Base-by-base conservation (phyloP, 2,888 invertebrate genomes). In the Meta bourneti region DNA sequence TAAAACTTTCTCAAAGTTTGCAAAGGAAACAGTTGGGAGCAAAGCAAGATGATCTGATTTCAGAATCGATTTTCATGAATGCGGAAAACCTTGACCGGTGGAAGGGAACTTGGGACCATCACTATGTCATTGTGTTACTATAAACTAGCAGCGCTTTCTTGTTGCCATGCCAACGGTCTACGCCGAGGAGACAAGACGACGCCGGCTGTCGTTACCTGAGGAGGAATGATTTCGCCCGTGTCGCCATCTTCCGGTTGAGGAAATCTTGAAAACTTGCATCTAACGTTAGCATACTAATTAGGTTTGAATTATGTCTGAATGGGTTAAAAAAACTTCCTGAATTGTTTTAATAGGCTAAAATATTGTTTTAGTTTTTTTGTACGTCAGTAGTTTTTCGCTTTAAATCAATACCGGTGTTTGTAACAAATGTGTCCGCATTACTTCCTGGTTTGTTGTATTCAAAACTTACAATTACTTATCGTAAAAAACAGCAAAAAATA, bases 111-210 rank as follows among this genome's bases (percentile, higher is more conserved):
- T 20, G 20, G 49, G 48, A 54, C 81, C 74, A 79, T 85, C 85
- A 86, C 61, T 90, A 85, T 90, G 90, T 90, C 90, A 90, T 79
- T 90, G 90, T 90, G 90, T 90, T 90, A 82, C 70, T 61, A 9
- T 61, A 80, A 86, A 86, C 74, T 75, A 80, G 20, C 52, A 20
- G 69, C 48, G 19, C 19, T n/a, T 34, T n/a, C 61, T 11, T 7
- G 90, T 90, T 90, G 51, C 70, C 75, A 90, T 90, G 75, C 75
- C 52, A 75, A 90, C 85, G 16, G 34, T 19, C 48, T 70, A 20
- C 71, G 75, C 34, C 51, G 34, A 74, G 51, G 61, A 85, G 90
- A 80, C 85, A 51, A 86, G 85, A 81, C 75, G 90, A 75, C 90
- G 89, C 89, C 85, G 61, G 11, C 48, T 16, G 77, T 77, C 52